phyloP scores from a whole-genome alignment of 1,140 invertebrate species.

The Brachionus rotundiformis region DNA sequence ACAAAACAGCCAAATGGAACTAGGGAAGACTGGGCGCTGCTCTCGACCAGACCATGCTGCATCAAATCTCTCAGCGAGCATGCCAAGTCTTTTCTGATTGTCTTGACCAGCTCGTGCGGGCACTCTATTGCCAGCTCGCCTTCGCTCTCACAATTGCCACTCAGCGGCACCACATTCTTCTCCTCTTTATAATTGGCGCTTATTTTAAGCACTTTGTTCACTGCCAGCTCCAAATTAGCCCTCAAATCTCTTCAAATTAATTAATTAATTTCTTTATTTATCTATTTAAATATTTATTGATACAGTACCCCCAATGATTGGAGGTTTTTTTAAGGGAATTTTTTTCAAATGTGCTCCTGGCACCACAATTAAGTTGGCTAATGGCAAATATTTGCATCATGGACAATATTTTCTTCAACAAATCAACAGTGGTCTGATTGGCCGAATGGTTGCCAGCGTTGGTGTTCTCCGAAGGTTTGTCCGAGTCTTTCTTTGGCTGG shows the following conservation, averaged over 20 bases:
- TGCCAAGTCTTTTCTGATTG: conserved; percentile 86
- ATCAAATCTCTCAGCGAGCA: conserved; percentile 84
- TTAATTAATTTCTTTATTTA: no score
- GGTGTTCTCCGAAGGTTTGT: no score
- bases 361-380: conserved; percentile 83
- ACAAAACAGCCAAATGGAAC: conserved; percentile 89
- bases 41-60: conserved; percentile 84
- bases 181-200: background rate
- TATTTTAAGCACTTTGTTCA: conserved; percentile 74
- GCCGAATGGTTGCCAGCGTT: no score
- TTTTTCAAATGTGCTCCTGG: conserved; percentile 70
- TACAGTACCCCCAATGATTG: conserved; percentile 81
- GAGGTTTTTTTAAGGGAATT: conserved; percentile 81
- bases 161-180: no score
- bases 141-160: no score
- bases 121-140: conserved; percentile 61
- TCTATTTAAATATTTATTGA: background rate
- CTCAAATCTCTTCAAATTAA: conserved; percentile 74
- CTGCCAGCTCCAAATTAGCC: conserved; percentile 85
- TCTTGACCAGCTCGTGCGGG: conserved; percentile 76
- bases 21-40: no score
- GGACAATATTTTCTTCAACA: conserved; percentile 80
- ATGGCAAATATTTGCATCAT: conserved; percentile 87
- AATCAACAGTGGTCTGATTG: conserved; percentile 68
- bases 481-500: conserved; percentile 12